Evolutionary conservation across 2,113 vertebrate genomes (phyloP), one percentile per base, ranked within the genome.

Genomic region (Morphnarchus princeps): DNA sequence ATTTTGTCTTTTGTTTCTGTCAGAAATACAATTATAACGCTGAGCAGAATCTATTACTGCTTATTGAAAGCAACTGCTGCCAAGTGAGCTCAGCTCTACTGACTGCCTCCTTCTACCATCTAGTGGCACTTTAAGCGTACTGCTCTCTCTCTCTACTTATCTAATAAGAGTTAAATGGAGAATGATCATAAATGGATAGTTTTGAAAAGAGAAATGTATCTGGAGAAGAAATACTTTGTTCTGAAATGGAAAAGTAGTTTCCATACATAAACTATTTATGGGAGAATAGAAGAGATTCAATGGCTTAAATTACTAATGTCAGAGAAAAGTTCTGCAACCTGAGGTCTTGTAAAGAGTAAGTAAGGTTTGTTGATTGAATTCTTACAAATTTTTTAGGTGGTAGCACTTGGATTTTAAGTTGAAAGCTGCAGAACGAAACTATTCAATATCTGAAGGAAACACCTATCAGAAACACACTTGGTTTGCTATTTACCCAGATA

Each of bases 61-160:
- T 31, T 66, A n/a, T 63, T 47, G 69, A 93, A 79, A 85, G 50
- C 50, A 82, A 3, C 67, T 61, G 4, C 12, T 73, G 76, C 62
- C 21, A 24, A 36, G 38, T 16, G 11, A 40, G 34, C 74, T 49
- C 54, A 31, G 32, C 34, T 63, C 76, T 5, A 36, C 93, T 89
- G 29, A 7, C 74, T 97, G 97, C 87, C 95, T 93, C 95, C 77
- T 97, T 54, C 92, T 82, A 87, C 98, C 98, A 97, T 92, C 98
- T 98, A 97, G 97, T 91, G 98, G 97, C 38, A 4, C 11, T 8
- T 38, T 55, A 13, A 5, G 19, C 29, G 31, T 15, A 83, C 61
- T 91, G 79, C 84, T 71, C 21, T 6, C 38, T 43, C 50, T 21
- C 40, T 34, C 9, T 45, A 5, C 34, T 16, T 26, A 14, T 6